Evolutionary conservation across 2,888 invertebrate species (phyloP).

Genomic region (Pherbina coryleti): DNA sequence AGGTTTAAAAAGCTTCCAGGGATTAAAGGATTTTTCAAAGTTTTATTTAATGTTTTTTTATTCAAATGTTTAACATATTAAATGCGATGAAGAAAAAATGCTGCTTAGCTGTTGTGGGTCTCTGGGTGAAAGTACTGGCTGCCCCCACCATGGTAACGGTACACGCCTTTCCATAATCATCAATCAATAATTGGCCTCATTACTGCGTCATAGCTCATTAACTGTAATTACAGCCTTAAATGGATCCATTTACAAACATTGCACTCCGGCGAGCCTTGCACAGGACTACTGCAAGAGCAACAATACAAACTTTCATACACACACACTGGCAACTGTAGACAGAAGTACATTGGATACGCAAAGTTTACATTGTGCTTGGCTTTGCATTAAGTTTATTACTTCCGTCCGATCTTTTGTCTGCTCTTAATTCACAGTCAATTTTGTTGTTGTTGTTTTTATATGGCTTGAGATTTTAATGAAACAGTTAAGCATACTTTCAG

Average conservation of each 20-base stretch:
- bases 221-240: constrained; percentile 48
- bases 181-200: constrained; percentile 39
- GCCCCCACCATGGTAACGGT: neutral
- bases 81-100: no score
- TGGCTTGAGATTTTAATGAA: neutral
- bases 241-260: constrained; percentile 40
- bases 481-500: neutral
- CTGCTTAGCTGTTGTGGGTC: neutral
- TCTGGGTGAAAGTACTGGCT: neutral
- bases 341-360: neutral
- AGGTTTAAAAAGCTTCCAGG: constrained; percentile 1
- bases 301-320: neutral
- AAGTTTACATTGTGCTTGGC: neutral
- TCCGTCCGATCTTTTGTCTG: neutral
- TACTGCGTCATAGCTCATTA: constrained; percentile 48
- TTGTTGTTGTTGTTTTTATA: neutral
- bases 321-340: neutral
- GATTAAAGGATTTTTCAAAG: constrained; percentile 27
- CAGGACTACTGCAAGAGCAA: neutral
- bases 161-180: neutral
- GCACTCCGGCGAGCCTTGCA: neutral
- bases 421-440: constrained; percentile 11
- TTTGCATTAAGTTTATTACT: constrained; percentile 20
- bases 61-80: no score
- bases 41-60: constrained; percentile 17